Evolutionary conservation across 2,888 invertebrate species (phyloP).

Genomic region (Tuta absoluta): DNA sequence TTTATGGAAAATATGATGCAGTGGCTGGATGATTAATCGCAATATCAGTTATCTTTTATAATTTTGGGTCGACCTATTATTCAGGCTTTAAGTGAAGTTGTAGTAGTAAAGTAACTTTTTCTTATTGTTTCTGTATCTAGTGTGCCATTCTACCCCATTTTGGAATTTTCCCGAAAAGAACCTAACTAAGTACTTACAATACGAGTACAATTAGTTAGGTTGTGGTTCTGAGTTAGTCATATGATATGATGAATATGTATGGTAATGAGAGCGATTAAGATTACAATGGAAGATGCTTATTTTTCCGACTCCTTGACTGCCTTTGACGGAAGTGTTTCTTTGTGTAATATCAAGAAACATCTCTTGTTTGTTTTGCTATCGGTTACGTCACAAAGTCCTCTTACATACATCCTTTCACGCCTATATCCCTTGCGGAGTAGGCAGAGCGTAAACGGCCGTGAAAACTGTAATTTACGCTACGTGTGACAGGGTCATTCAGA

Average conservation of each 20-base stretch:
- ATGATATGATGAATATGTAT: neutral
- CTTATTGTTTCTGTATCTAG: no score
- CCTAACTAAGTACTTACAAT: neutral
- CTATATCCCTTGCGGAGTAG: no score
- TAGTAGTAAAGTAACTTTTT: no score
- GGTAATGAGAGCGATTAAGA: neutral
- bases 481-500: no score
- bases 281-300: neutral
- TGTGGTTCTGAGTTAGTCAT: neutral
- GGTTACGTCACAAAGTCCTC: neutral
- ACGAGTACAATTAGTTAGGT: neutral
- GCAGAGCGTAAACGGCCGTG: no score
- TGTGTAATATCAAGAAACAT: neutral
- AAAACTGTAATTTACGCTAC: no score
- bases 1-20: no score
- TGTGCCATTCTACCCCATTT: neutral
- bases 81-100: no score
- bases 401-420: no score
- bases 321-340: conserved; percentile 1
- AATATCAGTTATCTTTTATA: no score
- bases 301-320: neutral
- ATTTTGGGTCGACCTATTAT: no score
- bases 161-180: neutral
- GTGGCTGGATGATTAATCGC: no score
- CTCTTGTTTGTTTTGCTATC: neutral